A percentile compares a stretch with the other conserved stretches of the same genome.
Evolutionary conservation across 2,888 invertebrate species (phyloP).

Genomic region (Meiosimyza platycephala): DNA sequence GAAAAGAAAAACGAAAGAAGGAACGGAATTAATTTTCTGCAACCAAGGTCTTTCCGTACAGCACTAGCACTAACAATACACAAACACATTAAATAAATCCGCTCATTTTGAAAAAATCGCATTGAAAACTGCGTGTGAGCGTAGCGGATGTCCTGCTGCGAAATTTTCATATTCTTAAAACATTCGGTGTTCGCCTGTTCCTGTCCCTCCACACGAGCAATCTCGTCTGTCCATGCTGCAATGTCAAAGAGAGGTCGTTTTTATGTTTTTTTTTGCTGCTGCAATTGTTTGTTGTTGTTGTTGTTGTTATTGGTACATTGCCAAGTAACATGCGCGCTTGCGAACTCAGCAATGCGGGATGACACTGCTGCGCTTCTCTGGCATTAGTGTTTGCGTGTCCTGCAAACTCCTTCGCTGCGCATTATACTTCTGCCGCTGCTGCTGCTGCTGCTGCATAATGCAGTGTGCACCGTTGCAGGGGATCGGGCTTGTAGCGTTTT

Average conservation of each 20-base stretch:
- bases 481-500: no score
- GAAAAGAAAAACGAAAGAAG: constrained; percentile 3
- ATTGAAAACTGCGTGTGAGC: constrained; percentile 13
- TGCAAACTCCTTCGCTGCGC: constrained; percentile 27
- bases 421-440: background rate
- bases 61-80: background rate
- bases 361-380: no score
- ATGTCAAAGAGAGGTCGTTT: no score
- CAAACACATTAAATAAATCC: background rate
- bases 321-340: no score
- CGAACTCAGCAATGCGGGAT: no score
- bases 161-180: background rate
- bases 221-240: no score
- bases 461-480: background rate
- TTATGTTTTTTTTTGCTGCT: no score
- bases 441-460: constrained; percentile 9
- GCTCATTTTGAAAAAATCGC: background rate
- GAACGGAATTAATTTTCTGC: constrained; percentile 22
- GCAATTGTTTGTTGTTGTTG: no score
- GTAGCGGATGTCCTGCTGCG: constrained; percentile 17
- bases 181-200: no score
- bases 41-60: background rate
- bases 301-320: no score
- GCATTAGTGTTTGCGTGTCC: constrained; percentile 21
- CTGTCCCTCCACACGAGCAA: no score